These are phyloP conservation scores for Ophiodon elongatus DNA, from an alignment of 2,113 vertebrate species.

Conservation along the genomic window DNA sequence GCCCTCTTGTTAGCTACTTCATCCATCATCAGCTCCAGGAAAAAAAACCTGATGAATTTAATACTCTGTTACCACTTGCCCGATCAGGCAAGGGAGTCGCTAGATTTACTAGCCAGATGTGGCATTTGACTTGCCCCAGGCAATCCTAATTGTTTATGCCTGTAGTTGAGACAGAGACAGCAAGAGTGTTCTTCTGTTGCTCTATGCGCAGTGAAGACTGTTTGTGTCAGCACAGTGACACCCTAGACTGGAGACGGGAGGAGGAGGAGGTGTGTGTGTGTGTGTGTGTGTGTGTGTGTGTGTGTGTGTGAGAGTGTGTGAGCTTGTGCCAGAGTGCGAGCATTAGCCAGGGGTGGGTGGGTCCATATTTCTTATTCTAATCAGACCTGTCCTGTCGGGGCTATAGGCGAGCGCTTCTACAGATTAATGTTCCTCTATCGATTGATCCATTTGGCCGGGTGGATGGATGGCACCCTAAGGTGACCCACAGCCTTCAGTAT, in stretches of 20 bases:
- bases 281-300: conserved; percentile 13
- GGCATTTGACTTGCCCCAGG: neutral
- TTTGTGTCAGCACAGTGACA: conserved; percentile 45
- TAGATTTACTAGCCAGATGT: neutral
- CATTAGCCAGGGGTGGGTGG: conserved; percentile 7
- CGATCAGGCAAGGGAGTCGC: neutral
- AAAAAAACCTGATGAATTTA: neutral
- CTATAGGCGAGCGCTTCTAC: conserved; percentile 21
- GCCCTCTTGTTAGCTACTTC: neutral
- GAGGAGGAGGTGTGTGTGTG: neutral
- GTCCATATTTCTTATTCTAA: conserved; percentile 66
- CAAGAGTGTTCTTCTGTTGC: neutral
- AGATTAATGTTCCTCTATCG: conserved; percentile 65
- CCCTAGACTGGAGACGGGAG: conserved; percentile 1
- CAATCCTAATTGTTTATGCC: neutral
- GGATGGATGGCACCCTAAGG: conserved; percentile 54
- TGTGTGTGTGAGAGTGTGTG: conserved; percentile 1
- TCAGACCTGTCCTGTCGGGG: conserved; percentile 47
- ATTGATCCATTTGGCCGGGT: conserved; percentile 49
- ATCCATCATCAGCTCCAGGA: neutral
- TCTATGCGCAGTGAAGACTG: conserved; percentile 12
- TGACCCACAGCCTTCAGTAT: conserved; percentile 35
- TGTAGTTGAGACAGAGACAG: neutral
- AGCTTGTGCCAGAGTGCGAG: neutral
- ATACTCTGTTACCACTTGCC: neutral